These are phyloP conservation scores for Fundulus diaphanus DNA, from an alignment of 2,797 vertebrate species.

Conservation along the genomic window DNA sequence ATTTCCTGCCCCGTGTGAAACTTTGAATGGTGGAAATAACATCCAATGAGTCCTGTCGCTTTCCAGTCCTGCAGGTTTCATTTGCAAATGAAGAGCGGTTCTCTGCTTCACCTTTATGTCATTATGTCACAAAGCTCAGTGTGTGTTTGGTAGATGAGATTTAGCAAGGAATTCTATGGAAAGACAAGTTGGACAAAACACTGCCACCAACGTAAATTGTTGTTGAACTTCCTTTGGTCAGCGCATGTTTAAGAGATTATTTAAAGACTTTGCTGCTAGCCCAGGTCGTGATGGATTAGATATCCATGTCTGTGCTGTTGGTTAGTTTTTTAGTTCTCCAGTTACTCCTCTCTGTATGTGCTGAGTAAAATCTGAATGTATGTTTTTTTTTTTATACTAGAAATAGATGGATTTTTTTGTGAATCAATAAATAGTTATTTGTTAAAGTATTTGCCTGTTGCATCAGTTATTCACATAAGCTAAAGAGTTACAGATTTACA, in stretches of 20 bases:
- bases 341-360: slow-evolving; percentile 32
- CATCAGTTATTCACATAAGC: neutral
- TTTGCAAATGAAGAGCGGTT: slow-evolving; percentile 29
- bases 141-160: slow-evolving; percentile 17
- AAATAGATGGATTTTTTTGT: slow-evolving; percentile 45
- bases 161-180: slow-evolving; percentile 17
- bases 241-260: slow-evolving; percentile 54
- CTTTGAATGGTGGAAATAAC: slow-evolving; percentile 18
- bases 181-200: slow-evolving; percentile 23
- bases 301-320: slow-evolving; percentile 46
- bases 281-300: slow-evolving; percentile 49
- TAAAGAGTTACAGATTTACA: too few species aligned
- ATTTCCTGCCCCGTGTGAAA: slow-evolving; percentile 24
- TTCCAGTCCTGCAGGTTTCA: slow-evolving; percentile 12
- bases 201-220: slow-evolving; percentile 38
- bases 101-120: slow-evolving; percentile 5
- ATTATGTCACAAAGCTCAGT: too few species aligned
- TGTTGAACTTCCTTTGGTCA: slow-evolving; percentile 40
- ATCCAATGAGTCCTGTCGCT: slow-evolving; percentile 11
- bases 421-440: slow-evolving; percentile 68
- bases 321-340: slow-evolving; percentile 38
- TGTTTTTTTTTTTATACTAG: slow-evolving; percentile 61
- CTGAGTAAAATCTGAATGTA: slow-evolving; percentile 38
- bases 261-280: slow-evolving; percentile 44
- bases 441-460: slow-evolving; percentile 22